A percentile compares a stretch with the other conserved stretches of the same genome.
Conservation (phyloP, 2,113 vertebrate genomes). For the Acrocephalus arundinaceus region DNA sequence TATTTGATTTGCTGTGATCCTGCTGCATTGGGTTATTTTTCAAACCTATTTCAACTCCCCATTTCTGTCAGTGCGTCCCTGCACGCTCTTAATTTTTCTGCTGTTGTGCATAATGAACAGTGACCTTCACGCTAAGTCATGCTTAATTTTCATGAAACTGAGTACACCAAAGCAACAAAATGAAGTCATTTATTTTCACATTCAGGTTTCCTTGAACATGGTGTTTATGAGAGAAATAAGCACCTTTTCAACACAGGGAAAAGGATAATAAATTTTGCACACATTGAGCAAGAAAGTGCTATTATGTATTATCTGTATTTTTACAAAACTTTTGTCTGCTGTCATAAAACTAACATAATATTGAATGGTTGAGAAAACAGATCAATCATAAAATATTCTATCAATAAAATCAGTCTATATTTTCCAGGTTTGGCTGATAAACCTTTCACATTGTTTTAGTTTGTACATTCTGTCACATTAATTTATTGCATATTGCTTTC, state of each 20-base stretch:
- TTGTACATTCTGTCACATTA: background rate
- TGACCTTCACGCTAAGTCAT: background rate
- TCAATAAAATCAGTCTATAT: background rate
- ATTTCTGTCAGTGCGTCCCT: background rate
- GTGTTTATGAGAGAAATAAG: background rate
- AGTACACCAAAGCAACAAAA: background rate
- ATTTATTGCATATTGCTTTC: background rate
- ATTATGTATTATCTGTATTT: background rate
- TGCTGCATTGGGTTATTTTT: background rate
- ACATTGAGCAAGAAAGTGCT: background rate
- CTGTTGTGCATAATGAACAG: background rate
- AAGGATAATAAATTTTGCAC: background rate
- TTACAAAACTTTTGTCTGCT: background rate
- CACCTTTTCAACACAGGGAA: background rate
- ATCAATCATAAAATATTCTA: background rate
- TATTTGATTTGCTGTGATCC: background rate
- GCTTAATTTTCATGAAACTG: background rate
- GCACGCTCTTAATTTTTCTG: background rate
- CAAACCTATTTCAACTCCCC: background rate
- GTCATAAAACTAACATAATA: background rate
- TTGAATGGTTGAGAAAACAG: background rate
- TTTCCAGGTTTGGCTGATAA: background rate
- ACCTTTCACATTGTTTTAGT: background rate
- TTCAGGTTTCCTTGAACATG: background rate
- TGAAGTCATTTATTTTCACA: constrained; percentile 21